Evolutionary conservation across 2,888 invertebrate species (phyloP), one percentile per base, ranked within the genome.

Genomic region (Harpalus rufipes): DNA sequence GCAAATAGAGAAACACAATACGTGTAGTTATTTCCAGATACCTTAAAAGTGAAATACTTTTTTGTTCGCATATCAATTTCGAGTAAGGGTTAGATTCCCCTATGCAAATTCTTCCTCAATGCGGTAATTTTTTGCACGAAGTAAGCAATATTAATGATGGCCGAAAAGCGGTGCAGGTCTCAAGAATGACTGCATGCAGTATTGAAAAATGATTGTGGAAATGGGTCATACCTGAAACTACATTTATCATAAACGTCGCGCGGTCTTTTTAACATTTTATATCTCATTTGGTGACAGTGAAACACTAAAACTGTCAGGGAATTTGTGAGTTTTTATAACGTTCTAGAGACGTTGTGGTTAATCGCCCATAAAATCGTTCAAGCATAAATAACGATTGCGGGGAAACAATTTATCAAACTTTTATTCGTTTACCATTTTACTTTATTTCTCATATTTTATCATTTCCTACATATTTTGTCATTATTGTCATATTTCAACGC

Each of bases 371-470:
- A 81, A 81, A 81, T 81, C 81, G 81, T 81, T 81, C 56, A 68
- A 81, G 81, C 81, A 81, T 81, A 81, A 81, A 81, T 81, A 81
- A 81, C 81, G 81, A 81, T 81, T 81, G 81, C 44, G 72, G 44
- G 51, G 32, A 81, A 81, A 81, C 81, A 81, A 81, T 81, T 81
- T 81, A 81, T 81, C 81, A 81, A 81, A 81, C 21, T 61, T 81
- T 81, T 81, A 78, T 78, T 78, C 78, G 78, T 74, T 74, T 74
- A 74, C 44, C 72, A 18, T 44, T 63, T 74, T 44, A 41, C 72
- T 68, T 68, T 68, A 68, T 68, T 68, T 68, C 39, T 39, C 68
- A 68, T 68, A 68, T 68, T 68, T 68, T 68, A 68, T 74, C 72
- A 74, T 74, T 74, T 74, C 41, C 72, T 74, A 7, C 72, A 74